phyloP scores from a whole-genome alignment of 2,113 vertebrate species.

The Pachypanchax playfairii region DNA sequence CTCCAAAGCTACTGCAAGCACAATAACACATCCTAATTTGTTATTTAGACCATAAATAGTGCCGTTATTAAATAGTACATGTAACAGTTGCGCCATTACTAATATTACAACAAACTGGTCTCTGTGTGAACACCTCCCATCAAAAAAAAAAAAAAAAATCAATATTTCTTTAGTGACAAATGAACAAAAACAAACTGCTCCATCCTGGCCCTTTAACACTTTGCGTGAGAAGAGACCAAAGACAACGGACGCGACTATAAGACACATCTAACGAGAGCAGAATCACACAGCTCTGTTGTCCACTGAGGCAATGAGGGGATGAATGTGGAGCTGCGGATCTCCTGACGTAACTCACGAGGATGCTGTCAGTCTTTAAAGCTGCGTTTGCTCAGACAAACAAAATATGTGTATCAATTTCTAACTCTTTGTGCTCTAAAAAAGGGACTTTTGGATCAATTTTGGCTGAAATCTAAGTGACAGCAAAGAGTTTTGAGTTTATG shows the following conservation, averaged over 20 bases:
- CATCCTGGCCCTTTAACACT: constrained; percentile 57
- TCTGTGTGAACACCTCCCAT: constrained; percentile 52
- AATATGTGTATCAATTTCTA: constrained; percentile 3
- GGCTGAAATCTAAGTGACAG: not conserved
- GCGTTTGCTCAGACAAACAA: constrained; percentile 30
- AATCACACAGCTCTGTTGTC: constrained; percentile 25
- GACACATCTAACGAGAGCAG: constrained; percentile 41
- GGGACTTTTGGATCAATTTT: not conserved
- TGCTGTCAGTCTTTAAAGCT: constrained; percentile 41
- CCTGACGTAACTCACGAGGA: constrained; percentile 7
- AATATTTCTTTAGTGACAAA: constrained; percentile 31
- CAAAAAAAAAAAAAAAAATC: constrained; percentile 14
- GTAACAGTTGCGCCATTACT: constrained; percentile 71
- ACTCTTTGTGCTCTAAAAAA: constrained; percentile 19
- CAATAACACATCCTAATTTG: constrained; percentile 64
- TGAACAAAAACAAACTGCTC: constrained; percentile 41
- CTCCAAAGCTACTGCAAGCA: constrained; percentile 72
- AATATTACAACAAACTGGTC: constrained; percentile 66
- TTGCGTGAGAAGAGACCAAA: constrained; percentile 53
- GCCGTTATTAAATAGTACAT: constrained; percentile 73
- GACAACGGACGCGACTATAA: constrained; percentile 24
- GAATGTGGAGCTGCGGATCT: constrained; percentile 20
- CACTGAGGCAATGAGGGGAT: constrained; percentile 8
- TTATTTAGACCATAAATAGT: constrained; percentile 70
- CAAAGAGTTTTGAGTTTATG: constrained; percentile 19